Evolutionary conservation across 2,113 vertebrate genomes (phyloP).

Genomic region (Ardeotis arabs): DNA sequence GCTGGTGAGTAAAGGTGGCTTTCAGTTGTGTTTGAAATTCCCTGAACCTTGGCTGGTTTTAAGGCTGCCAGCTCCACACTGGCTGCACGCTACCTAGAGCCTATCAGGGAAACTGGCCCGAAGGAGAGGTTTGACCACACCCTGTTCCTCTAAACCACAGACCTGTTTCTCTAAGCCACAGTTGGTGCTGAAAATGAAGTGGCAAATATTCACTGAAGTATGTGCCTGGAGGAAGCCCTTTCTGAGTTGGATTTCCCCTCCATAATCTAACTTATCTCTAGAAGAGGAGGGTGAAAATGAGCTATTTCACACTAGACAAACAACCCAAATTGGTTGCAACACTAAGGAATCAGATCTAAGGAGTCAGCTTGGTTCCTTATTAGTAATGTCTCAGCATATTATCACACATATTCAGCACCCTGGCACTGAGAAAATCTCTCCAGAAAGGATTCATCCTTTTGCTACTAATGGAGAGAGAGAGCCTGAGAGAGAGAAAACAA

Average conservation of each 20-base stretch:
- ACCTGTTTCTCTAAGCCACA: background rate
- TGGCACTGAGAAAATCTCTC: background rate
- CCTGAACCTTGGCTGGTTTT: background rate
- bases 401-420: background rate
- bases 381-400: background rate
- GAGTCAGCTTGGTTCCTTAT: background rate
- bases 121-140: background rate
- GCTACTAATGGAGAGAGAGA: background rate
- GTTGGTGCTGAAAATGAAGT: background rate
- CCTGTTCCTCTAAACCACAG: background rate
- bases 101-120: background rate
- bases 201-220: background rate
- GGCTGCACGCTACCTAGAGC: background rate
- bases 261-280: background rate
- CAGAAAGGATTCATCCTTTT: background rate
- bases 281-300: background rate
- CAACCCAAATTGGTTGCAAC: background rate
- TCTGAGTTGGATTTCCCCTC: background rate
- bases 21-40: background rate
- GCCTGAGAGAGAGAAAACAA: background rate
- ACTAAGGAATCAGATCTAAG: background rate
- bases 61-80: background rate
- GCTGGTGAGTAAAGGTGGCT: background rate
- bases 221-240: background rate
- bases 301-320: background rate